Evolutionary conservation across 2,797 vertebrate species (phyloP), one percentile per base, ranked within the genome.

Genomic region (Cheracebus regulus): DNA sequence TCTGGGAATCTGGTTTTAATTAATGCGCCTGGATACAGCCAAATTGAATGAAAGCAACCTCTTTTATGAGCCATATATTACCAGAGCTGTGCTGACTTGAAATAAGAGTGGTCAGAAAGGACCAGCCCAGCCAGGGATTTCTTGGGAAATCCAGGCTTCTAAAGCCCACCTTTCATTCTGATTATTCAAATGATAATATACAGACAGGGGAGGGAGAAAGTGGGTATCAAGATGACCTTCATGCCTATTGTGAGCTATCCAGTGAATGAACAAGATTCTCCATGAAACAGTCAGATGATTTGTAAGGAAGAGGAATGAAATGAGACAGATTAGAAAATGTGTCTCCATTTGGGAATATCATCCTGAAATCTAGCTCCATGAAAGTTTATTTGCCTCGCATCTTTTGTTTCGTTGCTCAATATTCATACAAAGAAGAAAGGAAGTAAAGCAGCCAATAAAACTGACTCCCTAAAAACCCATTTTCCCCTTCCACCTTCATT

Each of bases 1-100:
- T 95, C 97, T 94, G 64, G 48, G 94, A 92, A 95, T 98, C 88
- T 96, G 91, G 15, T 92, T 98, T 98, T 98, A 97, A 93, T 98
- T 98, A 98, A 90, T 88, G 90, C 81, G 52, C 13, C 72, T 90
- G 22, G 24, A 76, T 89, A 87, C 83, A 94, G 78, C 5, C 89
- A 73, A 95, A 94, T 0, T 61, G 72, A 87, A 44, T 70, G 73
- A 52, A 97, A 97, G 70, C 39, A 41, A 14, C 64, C 75, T 14
- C 52, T 50, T 96, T 93, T 96, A 81, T 97, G 58, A 46, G 41
- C 24, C 73, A 28, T 88, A 97, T 97, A 93, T 98, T 92, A 50
- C 7, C 33, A 58, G 48, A 88, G 33, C n/a, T 84, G 30, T 46
- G 44, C 58, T 95, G 26, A 28, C 44, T 41, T 89, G 81, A 67